Percentiles rank a stretch among this genome's conserved stretches.
phyloP scores from a whole-genome alignment of 2,888 invertebrate species.

The Hydriomena furcata region DNA sequence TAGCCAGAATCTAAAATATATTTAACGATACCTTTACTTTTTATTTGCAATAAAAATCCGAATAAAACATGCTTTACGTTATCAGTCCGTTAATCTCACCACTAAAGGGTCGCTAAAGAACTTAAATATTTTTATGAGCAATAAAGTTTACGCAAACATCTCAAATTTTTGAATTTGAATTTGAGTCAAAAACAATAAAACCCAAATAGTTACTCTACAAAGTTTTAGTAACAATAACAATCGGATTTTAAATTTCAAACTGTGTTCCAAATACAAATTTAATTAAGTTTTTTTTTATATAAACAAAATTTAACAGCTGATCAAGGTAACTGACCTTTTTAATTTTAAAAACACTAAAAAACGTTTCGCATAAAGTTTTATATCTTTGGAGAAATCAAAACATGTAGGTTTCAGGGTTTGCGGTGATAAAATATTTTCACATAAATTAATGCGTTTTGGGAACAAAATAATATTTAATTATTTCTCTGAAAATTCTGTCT shows the following conservation, averaged over 20 bases:
- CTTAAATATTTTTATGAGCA: conserved; percentile 30
- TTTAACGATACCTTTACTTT: conserved; percentile 24
- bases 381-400: conserved; percentile 25
- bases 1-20: conserved; percentile 11
- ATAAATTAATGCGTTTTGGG: conserved; percentile 21
- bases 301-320: conserved; percentile 21
- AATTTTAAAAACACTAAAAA: conserved; percentile 1
- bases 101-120: conserved; percentile 30
- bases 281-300: neutral
- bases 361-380: conserved; percentile 16
- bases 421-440: conserved; percentile 20
- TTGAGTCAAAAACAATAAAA: no score
- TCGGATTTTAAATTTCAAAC: neutral
- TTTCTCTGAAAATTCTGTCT: neutral
- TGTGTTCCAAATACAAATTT: neutral
- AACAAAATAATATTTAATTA: conserved; percentile 8
- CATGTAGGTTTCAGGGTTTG: conserved; percentile 18
- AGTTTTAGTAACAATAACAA: no score
- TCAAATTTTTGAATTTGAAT: conserved; percentile 15
- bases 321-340: conserved; percentile 16
- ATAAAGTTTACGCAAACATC: conserved; percentile 27
- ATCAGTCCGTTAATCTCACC: conserved; percentile 30
- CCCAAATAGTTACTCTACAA: no score
- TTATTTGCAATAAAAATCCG: conserved; percentile 32
- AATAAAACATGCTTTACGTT: conserved; percentile 35